Base-by-base conservation (phyloP, 2,888 invertebrate genomes). In the Schrankia costaestrigalis region DNA sequence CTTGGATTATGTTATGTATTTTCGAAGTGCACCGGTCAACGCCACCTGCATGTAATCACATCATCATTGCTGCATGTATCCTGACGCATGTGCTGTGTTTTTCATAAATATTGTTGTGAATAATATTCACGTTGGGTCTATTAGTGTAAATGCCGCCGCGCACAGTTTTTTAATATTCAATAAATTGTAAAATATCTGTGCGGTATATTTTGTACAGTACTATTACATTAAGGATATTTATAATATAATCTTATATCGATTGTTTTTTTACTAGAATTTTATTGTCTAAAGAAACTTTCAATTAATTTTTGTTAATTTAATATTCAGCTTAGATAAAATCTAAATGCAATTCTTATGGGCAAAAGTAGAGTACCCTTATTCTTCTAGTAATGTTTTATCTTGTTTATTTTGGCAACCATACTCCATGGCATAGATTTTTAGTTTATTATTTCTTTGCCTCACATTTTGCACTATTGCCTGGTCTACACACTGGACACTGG, bases 81-180 rank as follows among this genome's bases (percentile, higher is more conserved):
- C 70, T 63, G 48, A 61, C 58, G 82, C 82, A 83, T 82, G 78
- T 43, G 75, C 77, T 71, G 67, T 65, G 53, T 72, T 60, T n/a
- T n/a, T n/a, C n/a, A 52, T 54, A 36, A 29, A 46, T 55, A 15
- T 35, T 22, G 21, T 36, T 37, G 31, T 24, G 9, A 35, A 30
- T 31, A 44, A 33, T 35, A 11, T 42, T 44, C 43, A 46, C 19
- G 26, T 28, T 50, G 43, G 43, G 44, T 34, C 31, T 23, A 28
- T 49, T 37, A 39, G 47, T 47, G 26, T 48, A 29, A 41, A 57
- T 41, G 13, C 40, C 26, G 24, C 26, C 29, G 26, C 9, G 21
- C 29, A 21, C 27, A 0, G 2, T 17, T 22, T 38, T 26, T 11
- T 23, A 9, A 9, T 9, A 18, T 25, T 10, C 9, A 9, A 17